Percentiles rank a stretch among this genome's conserved stretches.
Evolutionary conservation across 2,888 invertebrate genomes (phyloP).

Genomic region (Mamestra brassicae): DNA sequence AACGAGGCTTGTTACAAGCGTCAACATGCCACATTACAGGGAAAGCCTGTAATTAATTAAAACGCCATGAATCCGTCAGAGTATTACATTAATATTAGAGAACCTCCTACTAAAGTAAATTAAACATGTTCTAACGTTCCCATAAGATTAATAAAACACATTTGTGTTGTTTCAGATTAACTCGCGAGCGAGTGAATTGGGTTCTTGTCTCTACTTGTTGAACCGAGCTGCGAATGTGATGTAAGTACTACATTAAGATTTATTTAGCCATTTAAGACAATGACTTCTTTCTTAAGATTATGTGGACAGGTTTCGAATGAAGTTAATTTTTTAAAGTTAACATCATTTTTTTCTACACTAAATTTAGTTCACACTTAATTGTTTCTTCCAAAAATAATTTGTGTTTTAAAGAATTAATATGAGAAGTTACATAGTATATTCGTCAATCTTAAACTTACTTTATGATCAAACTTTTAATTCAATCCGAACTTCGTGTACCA

Average conservation of each 20-base stretch:
- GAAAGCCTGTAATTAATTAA: background rate
- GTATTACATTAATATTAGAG: background rate
- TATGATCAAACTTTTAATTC: constrained; percentile 14
- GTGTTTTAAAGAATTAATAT: background rate
- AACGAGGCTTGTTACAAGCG: background rate
- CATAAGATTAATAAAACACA: background rate
- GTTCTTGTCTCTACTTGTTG: constrained; percentile 33
- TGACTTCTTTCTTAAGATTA: background rate
- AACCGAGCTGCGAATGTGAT: constrained; percentile 27
- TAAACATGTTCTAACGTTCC: background rate
- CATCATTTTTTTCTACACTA: too few species aligned
- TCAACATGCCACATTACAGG: background rate
- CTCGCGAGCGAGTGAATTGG: constrained; percentile 14
- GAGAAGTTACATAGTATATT: background rate
- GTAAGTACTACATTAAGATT: constrained; percentile 35
- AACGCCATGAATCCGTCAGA: background rate
- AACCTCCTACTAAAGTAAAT: background rate
- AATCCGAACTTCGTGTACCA: background rate
- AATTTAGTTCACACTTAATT: too few species aligned
- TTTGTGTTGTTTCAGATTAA: constrained; percentile 49
- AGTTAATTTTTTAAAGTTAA: too few species aligned
- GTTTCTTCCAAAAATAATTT: too few species aligned
- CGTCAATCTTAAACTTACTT: background rate
- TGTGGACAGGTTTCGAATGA: background rate
- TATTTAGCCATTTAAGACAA: background rate